Conservation (phyloP, 2,888 invertebrate genomes). For the Andrena trimmerana region DNA sequence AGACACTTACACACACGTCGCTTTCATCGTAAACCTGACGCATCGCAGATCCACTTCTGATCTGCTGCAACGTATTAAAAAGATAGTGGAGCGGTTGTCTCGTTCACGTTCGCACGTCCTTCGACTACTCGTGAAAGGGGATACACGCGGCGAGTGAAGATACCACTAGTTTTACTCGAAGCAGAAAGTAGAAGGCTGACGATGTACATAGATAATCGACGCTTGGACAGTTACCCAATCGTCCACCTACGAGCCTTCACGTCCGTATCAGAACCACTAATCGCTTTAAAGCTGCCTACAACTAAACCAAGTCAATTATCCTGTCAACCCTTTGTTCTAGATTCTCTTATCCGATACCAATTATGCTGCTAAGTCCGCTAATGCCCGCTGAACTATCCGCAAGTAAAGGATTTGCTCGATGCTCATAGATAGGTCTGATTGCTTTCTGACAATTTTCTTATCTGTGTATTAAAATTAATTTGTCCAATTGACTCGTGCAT, state of each 20-base stretch:
- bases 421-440: background rate
- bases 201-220: conserved; percentile 36
- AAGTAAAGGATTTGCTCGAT: background rate
- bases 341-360: conserved; percentile 17
- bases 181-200: conserved; percentile 26
- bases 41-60: background rate
- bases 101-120: background rate
- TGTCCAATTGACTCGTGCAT: background rate
- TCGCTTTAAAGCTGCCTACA: conserved; percentile 60
- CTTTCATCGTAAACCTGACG: conserved; percentile 28
- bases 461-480: background rate
- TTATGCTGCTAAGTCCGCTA: conserved; percentile 12
- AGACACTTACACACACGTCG: background rate
- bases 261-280: conserved; percentile 58
- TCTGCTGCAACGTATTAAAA: background rate
- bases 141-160: background rate
- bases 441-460: background rate
- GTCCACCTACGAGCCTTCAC: conserved; percentile 24
- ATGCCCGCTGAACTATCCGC: background rate
- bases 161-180: background rate
- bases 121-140: background rate
- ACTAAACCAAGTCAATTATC: conserved; percentile 65
- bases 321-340: conserved; percentile 12
- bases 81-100: background rate
- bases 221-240: conserved; percentile 44